Conservation (phyloP, 1,140 invertebrate species). For the Aphaenogaster floridana region DNA sequence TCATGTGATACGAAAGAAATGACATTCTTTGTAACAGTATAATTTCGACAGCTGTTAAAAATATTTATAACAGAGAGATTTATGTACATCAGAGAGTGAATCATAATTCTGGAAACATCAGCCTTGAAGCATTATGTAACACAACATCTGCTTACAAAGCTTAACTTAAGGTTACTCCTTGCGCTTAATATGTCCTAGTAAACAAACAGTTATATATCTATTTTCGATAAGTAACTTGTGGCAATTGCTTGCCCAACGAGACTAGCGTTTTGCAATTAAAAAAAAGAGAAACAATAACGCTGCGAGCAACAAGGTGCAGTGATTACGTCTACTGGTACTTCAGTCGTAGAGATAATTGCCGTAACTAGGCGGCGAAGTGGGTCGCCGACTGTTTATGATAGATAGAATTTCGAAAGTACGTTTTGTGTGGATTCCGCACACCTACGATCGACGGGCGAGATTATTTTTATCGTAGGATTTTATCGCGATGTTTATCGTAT, state of each 20-base stretch:
- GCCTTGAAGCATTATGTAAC: not conserved
- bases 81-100: not conserved
- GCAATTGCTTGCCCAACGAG: not conserved
- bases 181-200: not conserved
- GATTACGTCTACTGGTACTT: not conserved
- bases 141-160: not conserved
- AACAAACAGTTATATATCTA: not conserved
- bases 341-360: conserved; percentile 57
- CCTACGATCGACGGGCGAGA: not conserved
- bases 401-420: conserved; percentile 35
- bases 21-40: not conserved
- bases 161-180: not conserved
- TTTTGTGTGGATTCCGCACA: not conserved
- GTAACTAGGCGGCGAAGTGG: conserved; percentile 16
- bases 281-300: conserved; percentile 6
- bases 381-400: conserved; percentile 16
- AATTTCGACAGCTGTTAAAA: not conserved
- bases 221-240: not conserved
- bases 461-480: conserved; percentile 25
- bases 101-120: not conserved
- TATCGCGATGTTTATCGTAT: conserved; percentile 44
- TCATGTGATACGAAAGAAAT: not conserved
- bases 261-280: conserved; percentile 20
- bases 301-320: not conserved
- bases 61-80: not conserved